Conservation (phyloP, 2,113 vertebrate species). For the Nothocercus nigrocapillus region DNA sequence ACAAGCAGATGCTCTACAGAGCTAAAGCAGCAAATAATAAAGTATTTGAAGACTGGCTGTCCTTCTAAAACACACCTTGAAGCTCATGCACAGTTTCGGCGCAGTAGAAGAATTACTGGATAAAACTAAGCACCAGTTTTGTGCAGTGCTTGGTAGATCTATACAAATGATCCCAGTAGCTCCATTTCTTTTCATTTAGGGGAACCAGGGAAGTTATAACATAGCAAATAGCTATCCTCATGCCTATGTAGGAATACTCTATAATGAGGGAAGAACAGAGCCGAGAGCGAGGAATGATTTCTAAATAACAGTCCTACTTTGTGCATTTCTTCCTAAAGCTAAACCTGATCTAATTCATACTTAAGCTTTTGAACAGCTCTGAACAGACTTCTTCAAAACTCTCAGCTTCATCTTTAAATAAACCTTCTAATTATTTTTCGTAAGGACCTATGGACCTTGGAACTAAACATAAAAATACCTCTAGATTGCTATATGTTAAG, state of each 20-base stretch:
- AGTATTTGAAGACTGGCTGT: accelerated
- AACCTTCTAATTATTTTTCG: not conserved
- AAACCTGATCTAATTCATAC: not conserved
- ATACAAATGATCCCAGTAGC: not conserved
- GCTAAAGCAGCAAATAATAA: not conserved
- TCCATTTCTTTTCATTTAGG: not conserved
- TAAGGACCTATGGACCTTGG: not conserved
- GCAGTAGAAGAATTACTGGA: not conserved
- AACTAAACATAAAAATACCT: conserved; percentile 14
- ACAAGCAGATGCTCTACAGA: not conserved
- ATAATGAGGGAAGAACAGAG: not conserved
- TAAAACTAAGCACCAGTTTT: accelerated
- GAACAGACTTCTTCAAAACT: not conserved
- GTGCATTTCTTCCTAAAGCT: not conserved
- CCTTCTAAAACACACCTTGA: not conserved
- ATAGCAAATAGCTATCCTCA: not conserved
- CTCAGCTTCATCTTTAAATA: not conserved
- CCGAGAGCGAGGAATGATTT: accelerated
- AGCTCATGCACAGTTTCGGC: not conserved
- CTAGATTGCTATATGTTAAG: not conserved
- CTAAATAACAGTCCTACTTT: not conserved
- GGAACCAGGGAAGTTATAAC: not conserved
- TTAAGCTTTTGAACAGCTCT: not conserved
- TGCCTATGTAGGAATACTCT: not conserved
- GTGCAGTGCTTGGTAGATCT: not conserved